Base-by-base conservation (phyloP, 1,140 invertebrate species). In the Bombus polaris region DNA sequence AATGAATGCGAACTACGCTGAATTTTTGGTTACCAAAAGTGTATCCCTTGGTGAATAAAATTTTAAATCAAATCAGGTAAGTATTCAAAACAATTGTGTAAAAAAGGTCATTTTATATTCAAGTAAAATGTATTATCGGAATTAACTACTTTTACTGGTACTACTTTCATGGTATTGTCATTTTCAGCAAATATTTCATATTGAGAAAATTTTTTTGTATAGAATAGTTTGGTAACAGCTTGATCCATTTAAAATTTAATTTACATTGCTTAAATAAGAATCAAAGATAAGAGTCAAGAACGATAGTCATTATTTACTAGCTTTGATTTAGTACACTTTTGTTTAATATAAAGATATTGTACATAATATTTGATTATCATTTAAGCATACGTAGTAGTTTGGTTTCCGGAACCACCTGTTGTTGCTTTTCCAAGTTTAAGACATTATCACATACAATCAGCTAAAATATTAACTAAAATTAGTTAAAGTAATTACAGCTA, bases 391-490 rank as follows among this genome's bases (percentile, higher is more conserved):
- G 22, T 10, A 18, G n/a, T 18, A 37, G 5, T 37, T 53, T 71
- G 13, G 9, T 44, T 18, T 10, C 15, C 12, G 35, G 22, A 72
- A 87, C 44, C 71, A 88, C 85, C 76, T 87, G 87, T 88, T 87
- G 42, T 39, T 79, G 42, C 59, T 79, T 28, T 53, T 53, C 12
- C 37, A 57, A 80, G 42, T 47, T 83, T 74, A 76, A 70, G 75
- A 28, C 37, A 22, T 32, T 13, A 8, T 9, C 18, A 22, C 2
- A 4, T 75, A 35, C 1, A 10, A 32, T 15, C 28, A 62, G 28
- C 28, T 62, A 62, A 28, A 62, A 62, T 13, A 62, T 62, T n/a
- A 62, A 62, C 13, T 8, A 8, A 53, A 53, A 53, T 53, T 53
- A 53, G 47, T 53, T 8, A 0, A 18, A 53, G 47, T 53, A 53